phyloP scores from a whole-genome alignment of 2,113 vertebrate species.

The Crotalus horridus region DNA sequence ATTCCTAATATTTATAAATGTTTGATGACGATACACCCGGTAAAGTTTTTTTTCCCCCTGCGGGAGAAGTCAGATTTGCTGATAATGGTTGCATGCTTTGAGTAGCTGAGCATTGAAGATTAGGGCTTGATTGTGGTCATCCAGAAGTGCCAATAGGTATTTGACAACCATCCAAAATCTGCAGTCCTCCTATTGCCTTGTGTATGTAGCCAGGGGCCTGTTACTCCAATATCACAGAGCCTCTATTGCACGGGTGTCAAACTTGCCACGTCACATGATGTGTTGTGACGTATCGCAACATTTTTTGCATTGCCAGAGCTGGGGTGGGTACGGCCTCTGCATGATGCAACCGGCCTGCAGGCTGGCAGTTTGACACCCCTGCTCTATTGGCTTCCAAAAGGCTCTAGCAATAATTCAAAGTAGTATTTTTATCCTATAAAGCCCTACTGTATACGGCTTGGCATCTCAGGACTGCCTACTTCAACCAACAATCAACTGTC shows the following conservation, averaged over 20 bases:
- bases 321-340: too few relatives aligned
- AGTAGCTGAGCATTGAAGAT: not conserved
- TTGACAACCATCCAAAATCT: not conserved
- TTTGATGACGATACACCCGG: not conserved
- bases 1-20: not conserved
- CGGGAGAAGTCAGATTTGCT: not conserved
- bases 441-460: not conserved
- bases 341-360: too few relatives aligned
- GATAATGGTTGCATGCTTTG: not conserved
- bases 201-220: not conserved
- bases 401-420: not conserved
- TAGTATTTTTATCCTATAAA: not conserved
- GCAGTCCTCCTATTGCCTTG: not conserved
- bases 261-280: too few relatives aligned
- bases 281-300: too few relatives aligned
- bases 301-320: too few relatives aligned
- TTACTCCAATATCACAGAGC: not conserved
- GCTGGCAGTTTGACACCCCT: too few relatives aligned
- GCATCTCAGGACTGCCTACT: not conserved
- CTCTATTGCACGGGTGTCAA: not conserved
- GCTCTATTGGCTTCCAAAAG: not conserved
- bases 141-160: not conserved
- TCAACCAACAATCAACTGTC: not conserved
- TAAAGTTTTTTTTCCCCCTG: not conserved
- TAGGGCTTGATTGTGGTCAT: not conserved